Conservation (phyloP, 2,888 invertebrate species). For the Maniola hyperantus region DNA sequence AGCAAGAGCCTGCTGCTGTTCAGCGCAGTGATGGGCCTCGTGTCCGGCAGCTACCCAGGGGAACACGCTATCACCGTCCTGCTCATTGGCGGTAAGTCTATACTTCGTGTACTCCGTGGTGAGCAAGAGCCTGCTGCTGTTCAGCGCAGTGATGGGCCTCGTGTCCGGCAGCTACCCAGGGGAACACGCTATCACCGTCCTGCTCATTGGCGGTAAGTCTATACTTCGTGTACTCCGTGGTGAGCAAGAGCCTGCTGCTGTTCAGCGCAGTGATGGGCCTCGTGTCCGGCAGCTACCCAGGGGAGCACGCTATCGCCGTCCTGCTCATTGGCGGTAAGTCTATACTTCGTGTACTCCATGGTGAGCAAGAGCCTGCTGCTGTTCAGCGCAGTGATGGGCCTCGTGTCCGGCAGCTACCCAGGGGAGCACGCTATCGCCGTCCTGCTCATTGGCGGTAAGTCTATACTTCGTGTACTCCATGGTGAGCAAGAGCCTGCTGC, state of each 20-base stretch:
- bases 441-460: too few relatives aligned
- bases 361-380: not conserved
- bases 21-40: not conserved
- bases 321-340: not conserved
- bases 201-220: not conserved
- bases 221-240: conserved; percentile 4
- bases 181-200: too few relatives aligned
- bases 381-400: not conserved
- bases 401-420: not conserved
- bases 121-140: not conserved
- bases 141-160: not conserved
- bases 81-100: not conserved
- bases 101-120: conserved; percentile 5
- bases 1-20: not conserved
- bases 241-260: not conserved
- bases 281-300: not conserved
- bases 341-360: not conserved
- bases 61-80: too few relatives aligned
- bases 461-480: not conserved
- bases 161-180: not conserved
- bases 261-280: not conserved
- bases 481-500: not conserved
- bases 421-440: too few relatives aligned
- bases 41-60: not conserved
- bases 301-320: too few relatives aligned